Evolutionary conservation across 1,140 invertebrate genomes (phyloP).

Genomic region (Caenorhabditis tropicalis): DNA sequence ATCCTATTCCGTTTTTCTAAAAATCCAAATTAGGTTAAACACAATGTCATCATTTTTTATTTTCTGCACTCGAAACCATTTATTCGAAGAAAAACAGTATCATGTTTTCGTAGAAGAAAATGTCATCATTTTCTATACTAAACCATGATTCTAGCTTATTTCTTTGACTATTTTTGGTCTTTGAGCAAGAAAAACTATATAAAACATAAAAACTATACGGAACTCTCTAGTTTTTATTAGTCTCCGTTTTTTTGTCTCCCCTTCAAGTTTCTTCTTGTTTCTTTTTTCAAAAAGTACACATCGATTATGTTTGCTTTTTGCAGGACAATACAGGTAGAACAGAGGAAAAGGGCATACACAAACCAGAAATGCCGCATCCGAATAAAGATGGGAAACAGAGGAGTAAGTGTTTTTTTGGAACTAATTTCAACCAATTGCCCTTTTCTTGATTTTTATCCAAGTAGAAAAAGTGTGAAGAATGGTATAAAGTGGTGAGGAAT

Average conservation of each 20-base stretch:
- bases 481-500: not conserved
- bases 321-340: constrained; percentile 22
- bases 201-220: not conserved
- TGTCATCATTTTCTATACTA: not conserved
- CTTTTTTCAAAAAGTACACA: not conserved
- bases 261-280: not conserved
- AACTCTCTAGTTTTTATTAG: not conserved
- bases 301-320: constrained; percentile 15
- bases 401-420: constrained; percentile 10
- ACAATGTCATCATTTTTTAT: no score
- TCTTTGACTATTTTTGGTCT: not conserved
- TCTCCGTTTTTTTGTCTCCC: not conserved
- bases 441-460: not conserved
- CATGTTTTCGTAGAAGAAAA: not conserved
- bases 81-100: not conserved
- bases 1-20: no score
- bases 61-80: not conserved
- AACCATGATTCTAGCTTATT: not conserved
- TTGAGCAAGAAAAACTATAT: not conserved
- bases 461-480: not conserved
- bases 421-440: constrained; percentile 12
- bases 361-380: constrained; percentile 4
- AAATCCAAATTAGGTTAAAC: no score
- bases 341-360: not conserved
- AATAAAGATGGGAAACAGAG: constrained; percentile 16